Base-by-base conservation (phyloP, 2,888 invertebrate species). In the Hyposoter dolosus region DNA sequence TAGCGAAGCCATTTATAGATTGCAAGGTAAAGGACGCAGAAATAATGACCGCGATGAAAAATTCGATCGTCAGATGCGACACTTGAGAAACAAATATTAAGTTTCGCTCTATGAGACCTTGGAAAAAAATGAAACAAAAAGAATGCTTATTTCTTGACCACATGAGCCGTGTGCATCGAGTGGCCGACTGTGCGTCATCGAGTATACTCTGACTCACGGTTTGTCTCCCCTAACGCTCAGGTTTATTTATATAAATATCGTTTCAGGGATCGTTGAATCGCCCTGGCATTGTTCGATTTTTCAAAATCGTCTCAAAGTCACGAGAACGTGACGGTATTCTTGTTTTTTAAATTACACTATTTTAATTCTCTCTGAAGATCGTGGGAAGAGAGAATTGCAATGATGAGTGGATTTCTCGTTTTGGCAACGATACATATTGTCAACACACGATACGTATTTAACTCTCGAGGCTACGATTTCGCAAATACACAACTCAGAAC, bases 201-300 rank as follows among this genome's bases (percentile, higher is more conserved):
- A 53, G 71, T 82, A 75, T 63, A 71, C 72, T 68, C 43, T 82
- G 68, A 60, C 66, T 81, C 81, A 66, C 35, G 53, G 53, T 40
- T 32, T 53, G 45, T 45, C 12, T 79, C 32, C 3, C 5, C 32
- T 50, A 56, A 23, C 32, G 7, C 66, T 43, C 53, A 19, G 19
- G 71, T 56, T 81, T 74, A 81, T 83, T 86, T 68, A 68, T 86
- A 77, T 72, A 83, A 79, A 72, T 76, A 72, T 80, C 32, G 78
- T 78, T 71, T 81, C 56, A 28, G 72, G 68, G 69, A 71, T 79
- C 75, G 82, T 85, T 65, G 79, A 71, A 85, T 82, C 68, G 68
- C 53, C n/a, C 78, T 82, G 50, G 79, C 82, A 78, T 78, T 78
- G 77, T 78, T 78, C 28, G 53, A 53, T 77, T 23, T 68, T 17